Base-by-base conservation (phyloP, 2,797 vertebrate genomes). In the Lacerta agilis region DNA sequence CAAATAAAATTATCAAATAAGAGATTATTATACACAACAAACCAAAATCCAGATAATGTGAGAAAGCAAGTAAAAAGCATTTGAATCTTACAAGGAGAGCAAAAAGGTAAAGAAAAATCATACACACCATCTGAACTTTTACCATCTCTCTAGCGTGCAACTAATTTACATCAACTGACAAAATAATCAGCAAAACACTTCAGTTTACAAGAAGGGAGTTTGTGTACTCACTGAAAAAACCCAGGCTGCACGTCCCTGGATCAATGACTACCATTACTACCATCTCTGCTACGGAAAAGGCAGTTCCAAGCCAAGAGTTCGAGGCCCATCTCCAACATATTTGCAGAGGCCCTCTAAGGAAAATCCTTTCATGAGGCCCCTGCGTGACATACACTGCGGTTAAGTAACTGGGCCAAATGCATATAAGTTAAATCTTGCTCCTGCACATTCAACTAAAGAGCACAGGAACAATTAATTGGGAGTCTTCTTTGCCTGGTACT, bases 261-360 rank as follows among this genome's bases (percentile, higher is more conserved):
- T 96, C 95, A 92, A 89, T 95, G 94, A 94, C 66, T 61, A 89
- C 95, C 5, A 0, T 89, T 92, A 85, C 93, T 95, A 88, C 87
- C 91, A 90, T 49, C 93, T 94, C 92, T 81, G 73, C 93, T 95
- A 76, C 83, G 97, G 97, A 97, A 97, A 97, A 97, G 93, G 86
- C 86, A 67, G 69, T 83, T 23, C 80, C 83, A 85, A 90, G 97
- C 97, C 97, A 97, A 95, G 81, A 89, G 87, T 91, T 90, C 90
- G 38, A 95, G 96, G 96, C 95, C 86, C 93, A 86, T 87, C 93
- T 96, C 96, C 97, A 97, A 94, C 83, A 91, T 91, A 94, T 88
- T 94, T 90, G 93, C 91, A 92, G 95, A 96, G 96, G 97, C 96
- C 95, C 94, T 8, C 81, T 38, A 94, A 94, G 96, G 96, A 96